Conservation (phyloP, 1,140 invertebrate species). For the Colletes latitarsis region DNA sequence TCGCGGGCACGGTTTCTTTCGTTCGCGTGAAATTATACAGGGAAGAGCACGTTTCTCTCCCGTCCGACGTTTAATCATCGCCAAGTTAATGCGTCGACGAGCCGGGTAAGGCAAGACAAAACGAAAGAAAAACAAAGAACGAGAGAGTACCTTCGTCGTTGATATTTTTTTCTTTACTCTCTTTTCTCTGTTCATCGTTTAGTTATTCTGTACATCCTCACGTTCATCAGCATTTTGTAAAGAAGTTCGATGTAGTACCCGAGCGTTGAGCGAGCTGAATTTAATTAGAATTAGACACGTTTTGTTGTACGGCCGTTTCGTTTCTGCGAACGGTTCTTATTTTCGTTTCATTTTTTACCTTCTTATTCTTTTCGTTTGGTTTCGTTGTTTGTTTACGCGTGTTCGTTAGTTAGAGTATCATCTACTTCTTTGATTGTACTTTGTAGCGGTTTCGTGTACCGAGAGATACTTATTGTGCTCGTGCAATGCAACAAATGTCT, state of each 20-base stretch:
- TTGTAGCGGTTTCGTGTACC: slow-evolving; percentile 58
- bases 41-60: slow-evolving; percentile 6
- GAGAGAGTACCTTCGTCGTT: slow-evolving; percentile 12
- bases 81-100: slow-evolving; percentile 21
- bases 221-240: slow-evolving; percentile 52
- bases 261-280: slow-evolving; percentile 43
- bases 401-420: slow-evolving; percentile 61
- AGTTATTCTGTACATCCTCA: slow-evolving; percentile 44
- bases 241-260: slow-evolving; percentile 38
- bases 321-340: neutral
- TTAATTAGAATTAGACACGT: slow-evolving; percentile 47
- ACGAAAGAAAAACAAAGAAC: neutral
- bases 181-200: slow-evolving; percentile 30
- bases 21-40: neutral
- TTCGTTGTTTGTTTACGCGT: slow-evolving; percentile 26
- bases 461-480: slow-evolving; percentile 65
- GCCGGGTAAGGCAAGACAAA: slow-evolving; percentile 38
- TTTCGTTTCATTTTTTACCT: neutral
- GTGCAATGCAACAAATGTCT: slow-evolving; percentile 68
- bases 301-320: slow-evolving; percentile 21
- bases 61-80: slow-evolving; percentile 1
- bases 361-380: neutral
- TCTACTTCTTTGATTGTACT: slow-evolving; percentile 5
- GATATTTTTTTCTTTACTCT: slow-evolving; percentile 22
- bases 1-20: slow-evolving; percentile 25